Conservation (phyloP, 1,140 invertebrate genomes). For the Panagrolaimus sp. region DNA sequence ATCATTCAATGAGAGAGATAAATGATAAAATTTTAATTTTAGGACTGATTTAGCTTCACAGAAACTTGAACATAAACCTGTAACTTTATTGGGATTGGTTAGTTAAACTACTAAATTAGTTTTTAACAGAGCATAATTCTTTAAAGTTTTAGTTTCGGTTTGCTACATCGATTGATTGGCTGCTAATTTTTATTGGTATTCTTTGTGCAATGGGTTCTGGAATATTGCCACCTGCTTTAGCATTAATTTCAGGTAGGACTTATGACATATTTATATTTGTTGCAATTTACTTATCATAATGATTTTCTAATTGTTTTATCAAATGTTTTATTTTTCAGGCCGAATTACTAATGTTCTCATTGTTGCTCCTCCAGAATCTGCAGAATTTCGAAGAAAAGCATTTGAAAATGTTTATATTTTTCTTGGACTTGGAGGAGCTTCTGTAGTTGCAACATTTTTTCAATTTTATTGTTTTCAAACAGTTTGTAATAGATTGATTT, state of each 20-base stretch:
- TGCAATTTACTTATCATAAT: no score
- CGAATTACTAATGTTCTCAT: constrained; percentile 5
- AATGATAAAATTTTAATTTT: no score
- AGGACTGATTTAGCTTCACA: not conserved
- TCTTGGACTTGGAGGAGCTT: not conserved
- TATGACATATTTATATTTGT: no score
- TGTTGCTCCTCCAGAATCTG: not conserved
- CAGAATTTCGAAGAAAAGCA: not conserved
- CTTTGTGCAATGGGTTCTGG: not conserved
- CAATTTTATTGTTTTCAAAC: no score
- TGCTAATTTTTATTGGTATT: not conserved
- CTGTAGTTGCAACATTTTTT: not conserved
- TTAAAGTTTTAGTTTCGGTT: not conserved
- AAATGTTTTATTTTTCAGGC: not conserved
- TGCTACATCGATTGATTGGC: not conserved
- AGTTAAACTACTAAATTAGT: no score
- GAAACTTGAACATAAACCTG: not conserved
- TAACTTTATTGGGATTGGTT: not conserved
- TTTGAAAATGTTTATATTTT: constrained; percentile 3
- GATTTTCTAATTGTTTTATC: no score
- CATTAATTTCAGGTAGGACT: not conserved
- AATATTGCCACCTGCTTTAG: not conserved
- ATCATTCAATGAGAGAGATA: no score
- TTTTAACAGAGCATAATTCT: no score
- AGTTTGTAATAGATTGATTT: constrained; percentile 61